Conservation (phyloP, 2,797 vertebrate genomes). For the Xenops minutus region DNA sequence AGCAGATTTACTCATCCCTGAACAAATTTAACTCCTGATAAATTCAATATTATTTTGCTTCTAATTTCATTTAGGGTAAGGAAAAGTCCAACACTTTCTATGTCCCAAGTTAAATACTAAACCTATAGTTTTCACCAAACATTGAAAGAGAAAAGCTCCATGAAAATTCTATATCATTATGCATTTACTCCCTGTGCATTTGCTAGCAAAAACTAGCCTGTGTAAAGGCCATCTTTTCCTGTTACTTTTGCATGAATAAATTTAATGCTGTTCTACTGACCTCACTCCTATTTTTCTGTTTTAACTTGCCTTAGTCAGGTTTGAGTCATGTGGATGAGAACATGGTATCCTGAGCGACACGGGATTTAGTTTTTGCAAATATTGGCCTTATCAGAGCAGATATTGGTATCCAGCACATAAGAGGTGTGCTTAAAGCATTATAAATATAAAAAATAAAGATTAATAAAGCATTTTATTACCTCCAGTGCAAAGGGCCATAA, state of each 20-base stretch:
- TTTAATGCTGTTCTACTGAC: conserved; percentile 7
- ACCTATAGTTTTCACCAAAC: background rate
- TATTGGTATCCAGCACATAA: background rate
- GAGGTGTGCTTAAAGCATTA: background rate
- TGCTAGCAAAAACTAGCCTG: conserved; percentile 17
- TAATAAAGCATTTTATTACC: background rate
- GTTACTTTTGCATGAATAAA: background rate
- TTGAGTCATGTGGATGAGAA: background rate
- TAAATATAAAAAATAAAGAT: background rate
- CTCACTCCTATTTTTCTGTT: background rate
- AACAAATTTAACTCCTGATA: conserved; percentile 20
- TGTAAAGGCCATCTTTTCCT: background rate
- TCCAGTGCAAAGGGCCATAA: background rate
- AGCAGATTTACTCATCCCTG: conserved; percentile 25
- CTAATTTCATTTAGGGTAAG: background rate
- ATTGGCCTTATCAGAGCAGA: background rate
- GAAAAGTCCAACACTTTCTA: background rate
- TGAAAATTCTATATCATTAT: background rate
- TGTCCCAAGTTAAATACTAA: background rate
- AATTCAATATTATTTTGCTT: conserved; percentile 11
- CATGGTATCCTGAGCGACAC: background rate
- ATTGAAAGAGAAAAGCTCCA: background rate
- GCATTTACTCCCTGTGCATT: background rate
- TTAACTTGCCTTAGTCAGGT: background rate
- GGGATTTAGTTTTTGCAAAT: background rate